Base-by-base conservation (phyloP, 2,113 vertebrate species). In the Mixornis gularis region DNA sequence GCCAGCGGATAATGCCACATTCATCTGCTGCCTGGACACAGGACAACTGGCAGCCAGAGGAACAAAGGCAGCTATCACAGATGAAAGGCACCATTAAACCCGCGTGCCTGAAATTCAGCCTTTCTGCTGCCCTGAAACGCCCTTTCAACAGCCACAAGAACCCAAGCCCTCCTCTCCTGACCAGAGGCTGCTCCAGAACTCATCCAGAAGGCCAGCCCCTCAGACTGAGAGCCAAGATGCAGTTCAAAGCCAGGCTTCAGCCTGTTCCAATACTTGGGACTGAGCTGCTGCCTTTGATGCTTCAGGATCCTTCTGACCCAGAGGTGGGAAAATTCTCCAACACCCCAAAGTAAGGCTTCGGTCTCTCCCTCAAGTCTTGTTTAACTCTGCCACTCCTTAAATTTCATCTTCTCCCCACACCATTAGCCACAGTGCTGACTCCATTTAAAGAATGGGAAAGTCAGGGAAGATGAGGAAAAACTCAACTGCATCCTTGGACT, bases 61-160 rank as follows among this genome's bases (percentile, higher is more conserved):
- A 58, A 93, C 89, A 93, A 94, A 95, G 66, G 91, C 94, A 83
- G 81, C 82, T 87, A 89, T 87, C 87, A 51, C 32, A 69, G 30
- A 72, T 78, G 77, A 93, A 96, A 94, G 85, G 76, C 85, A 71
- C 89, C 81, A 85, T 73, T 83, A 91, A 87, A 87, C 58, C 27
- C 91, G 3, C 12, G 2, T 36, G 92, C 81, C 70, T 58, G 81
- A 76, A 89, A 91, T 59, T 51, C 89, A 85, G 87, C 76, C 34
- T 36, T 91, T 38, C 56, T 3, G 12, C 68, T 89, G 90, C 81
- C 93, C 87, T 71, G 56, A 49, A 87, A 76, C 26, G 69, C 55
- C 87, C 87, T 87, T 22, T 64, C 77, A 34, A 69, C 79, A 78
- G 62, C 78, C 26, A 3, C 25, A 69, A 12, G 91, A 80, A 84